Conservation (phyloP, 2,113 vertebrate genomes). For the Pedetes capensis region DNA sequence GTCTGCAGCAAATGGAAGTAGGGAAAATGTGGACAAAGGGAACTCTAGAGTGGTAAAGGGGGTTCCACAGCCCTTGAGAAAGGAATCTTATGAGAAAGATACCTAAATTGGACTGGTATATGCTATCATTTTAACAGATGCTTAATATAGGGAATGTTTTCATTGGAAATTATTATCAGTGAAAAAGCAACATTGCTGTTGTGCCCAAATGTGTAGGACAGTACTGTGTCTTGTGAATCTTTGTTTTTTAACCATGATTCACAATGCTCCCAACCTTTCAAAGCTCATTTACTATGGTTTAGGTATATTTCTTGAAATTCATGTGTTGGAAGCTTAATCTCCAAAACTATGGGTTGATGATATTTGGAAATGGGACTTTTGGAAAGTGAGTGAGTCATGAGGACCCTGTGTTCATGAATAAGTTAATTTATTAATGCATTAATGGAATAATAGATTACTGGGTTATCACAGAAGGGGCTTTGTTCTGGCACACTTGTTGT, state of each 20-base stretch:
- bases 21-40: neutral
- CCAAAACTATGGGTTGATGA: neutral
- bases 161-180: neutral
- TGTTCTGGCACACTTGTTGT: neutral
- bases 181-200: neutral
- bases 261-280: neutral
- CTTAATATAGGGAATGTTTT: neutral
- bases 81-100: too few species aligned
- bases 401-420: neutral
- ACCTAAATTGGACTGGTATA: too few species aligned
- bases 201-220: neutral
- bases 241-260: neutral
- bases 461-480: neutral
- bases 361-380: neutral
- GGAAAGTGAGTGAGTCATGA: too few species aligned
- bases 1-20: neutral
- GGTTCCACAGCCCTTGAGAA: too few species aligned
- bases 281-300: neutral
- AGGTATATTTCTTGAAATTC: neutral
- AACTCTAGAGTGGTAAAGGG: neutral
- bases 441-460: neutral
- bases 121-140: neutral
- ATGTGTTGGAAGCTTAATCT: neutral
- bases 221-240: neutral
- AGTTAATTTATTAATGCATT: neutral